Conservation (phyloP, 2,797 vertebrate species). For the Urophycis tenuis region DNA sequence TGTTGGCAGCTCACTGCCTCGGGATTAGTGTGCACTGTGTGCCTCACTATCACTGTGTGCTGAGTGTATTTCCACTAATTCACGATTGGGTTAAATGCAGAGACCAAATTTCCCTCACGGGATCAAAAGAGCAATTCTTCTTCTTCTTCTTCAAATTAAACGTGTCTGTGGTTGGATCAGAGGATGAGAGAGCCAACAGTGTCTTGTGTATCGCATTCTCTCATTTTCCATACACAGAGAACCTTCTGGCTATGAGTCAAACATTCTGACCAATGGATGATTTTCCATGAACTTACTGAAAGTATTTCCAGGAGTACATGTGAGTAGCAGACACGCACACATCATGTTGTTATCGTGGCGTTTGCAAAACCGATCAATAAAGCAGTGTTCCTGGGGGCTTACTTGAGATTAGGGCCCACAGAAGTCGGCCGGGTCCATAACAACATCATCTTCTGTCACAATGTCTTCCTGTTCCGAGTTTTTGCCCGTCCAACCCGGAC, state of each 20-base stretch:
- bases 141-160: no score
- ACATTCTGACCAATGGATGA: background rate
- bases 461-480: background rate
- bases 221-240: background rate
- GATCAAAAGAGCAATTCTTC: no score
- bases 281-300: background rate
- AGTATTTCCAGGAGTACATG: background rate
- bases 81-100: no score
- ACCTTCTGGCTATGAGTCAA: background rate
- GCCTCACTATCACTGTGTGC: no score
- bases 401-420: background rate
- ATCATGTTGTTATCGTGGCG: background rate
- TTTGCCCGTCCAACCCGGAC: background rate
- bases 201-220: background rate
- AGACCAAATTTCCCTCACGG: no score
- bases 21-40: no score
- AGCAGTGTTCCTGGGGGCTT: background rate
- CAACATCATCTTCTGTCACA: background rate
- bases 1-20: no score
- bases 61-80: no score
- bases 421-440: background rate
- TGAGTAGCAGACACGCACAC: background rate
- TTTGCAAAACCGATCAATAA: background rate
- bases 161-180: slow-evolving; percentile 12
- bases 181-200: slow-evolving; percentile 6